Evolutionary conservation across 2,888 invertebrate species (phyloP).

Genomic region (Eristalinus aeneus): DNA sequence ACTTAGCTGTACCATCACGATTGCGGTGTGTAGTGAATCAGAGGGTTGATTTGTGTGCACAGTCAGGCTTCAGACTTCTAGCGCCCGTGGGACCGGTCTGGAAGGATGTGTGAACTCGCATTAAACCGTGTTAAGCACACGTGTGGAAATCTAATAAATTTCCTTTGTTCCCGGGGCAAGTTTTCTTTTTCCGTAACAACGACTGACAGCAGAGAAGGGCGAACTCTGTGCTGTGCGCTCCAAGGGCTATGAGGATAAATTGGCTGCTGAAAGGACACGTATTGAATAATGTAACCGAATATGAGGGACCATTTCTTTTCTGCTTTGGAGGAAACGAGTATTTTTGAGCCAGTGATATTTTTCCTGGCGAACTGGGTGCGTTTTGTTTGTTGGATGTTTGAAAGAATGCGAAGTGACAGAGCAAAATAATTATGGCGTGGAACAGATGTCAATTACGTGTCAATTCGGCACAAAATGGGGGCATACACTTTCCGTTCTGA

Average conservation of each 20-base stretch:
- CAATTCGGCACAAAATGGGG: not conserved
- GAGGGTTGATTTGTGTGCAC: conserved; percentile 19
- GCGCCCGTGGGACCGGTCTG: not conserved
- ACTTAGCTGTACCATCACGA: not conserved
- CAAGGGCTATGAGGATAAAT: conserved; percentile 31
- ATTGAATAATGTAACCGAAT: conserved; percentile 51
- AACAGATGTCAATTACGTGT: conserved; percentile 37
- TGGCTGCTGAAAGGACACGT: conserved; percentile 59
- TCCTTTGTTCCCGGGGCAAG: conserved; percentile 28
- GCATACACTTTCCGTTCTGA: not conserved
- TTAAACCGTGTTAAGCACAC: conserved; percentile 49
- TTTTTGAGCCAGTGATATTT: not conserved
- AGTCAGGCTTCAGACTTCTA: not conserved
- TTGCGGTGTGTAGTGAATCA: conserved; percentile 3
- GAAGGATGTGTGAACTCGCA: conserved; percentile 32
- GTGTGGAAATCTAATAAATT: conserved; percentile 54
- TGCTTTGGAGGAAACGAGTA: not conserved
- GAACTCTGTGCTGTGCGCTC: not conserved
- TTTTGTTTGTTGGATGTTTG: conserved; percentile 8
- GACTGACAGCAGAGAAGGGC: conserved; percentile 1
- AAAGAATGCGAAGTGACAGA: conserved; percentile 25
- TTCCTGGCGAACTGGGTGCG: no score
- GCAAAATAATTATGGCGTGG: conserved; percentile 14
- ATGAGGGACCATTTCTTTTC: conserved; percentile 26
- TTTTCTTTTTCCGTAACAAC: conserved; percentile 22